These are phyloP conservation scores for Campoletis raptor DNA, from an alignment of 2,888 invertebrate species.

Conservation along the genomic window DNA sequence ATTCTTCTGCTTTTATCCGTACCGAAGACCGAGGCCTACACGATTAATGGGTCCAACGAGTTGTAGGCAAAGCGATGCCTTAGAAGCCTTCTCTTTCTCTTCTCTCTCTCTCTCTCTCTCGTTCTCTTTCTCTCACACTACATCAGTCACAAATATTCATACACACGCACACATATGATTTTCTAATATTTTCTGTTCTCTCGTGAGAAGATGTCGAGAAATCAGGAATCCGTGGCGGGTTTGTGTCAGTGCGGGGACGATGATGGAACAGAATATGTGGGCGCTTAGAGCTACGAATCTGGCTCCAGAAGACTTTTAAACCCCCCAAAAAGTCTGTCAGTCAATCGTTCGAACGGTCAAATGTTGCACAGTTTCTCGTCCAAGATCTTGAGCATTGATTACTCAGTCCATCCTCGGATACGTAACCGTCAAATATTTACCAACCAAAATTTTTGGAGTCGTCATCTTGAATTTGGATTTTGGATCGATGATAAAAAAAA, in stretches of 20 bases:
- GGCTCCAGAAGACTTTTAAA: neutral
- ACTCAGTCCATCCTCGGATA: conserved; percentile 8
- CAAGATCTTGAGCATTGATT: conserved; percentile 32
- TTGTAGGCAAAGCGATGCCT: conserved; percentile 68
- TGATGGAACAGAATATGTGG: conserved; percentile 49
- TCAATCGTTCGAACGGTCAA: conserved; percentile 40
- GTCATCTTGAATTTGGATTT: neutral
- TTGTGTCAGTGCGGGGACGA: conserved; percentile 24
- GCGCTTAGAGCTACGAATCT: conserved; percentile 17
- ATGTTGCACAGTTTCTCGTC: conserved; percentile 19
- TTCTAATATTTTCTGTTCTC: conserved; percentile 62
- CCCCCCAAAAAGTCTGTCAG: conserved; percentile 7
- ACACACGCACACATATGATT: conserved; percentile 45
- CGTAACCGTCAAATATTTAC: conserved; percentile 10
- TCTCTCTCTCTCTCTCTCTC: conserved; percentile 30
- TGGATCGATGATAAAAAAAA: neutral
- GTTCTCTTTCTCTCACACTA: neutral
- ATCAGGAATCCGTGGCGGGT: conserved; percentile 39
- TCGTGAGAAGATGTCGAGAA: conserved; percentile 60
- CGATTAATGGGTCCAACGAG: conserved; percentile 82
- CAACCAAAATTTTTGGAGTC: neutral
- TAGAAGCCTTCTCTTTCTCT: conserved; percentile 55
- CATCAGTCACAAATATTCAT: conserved; percentile 2
- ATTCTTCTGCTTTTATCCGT: conserved; percentile 79
- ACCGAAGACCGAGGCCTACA: conserved; percentile 63